phyloP scores from a whole-genome alignment of 2,888 invertebrate genomes.

The Listrodromus nycthemerus region DNA sequence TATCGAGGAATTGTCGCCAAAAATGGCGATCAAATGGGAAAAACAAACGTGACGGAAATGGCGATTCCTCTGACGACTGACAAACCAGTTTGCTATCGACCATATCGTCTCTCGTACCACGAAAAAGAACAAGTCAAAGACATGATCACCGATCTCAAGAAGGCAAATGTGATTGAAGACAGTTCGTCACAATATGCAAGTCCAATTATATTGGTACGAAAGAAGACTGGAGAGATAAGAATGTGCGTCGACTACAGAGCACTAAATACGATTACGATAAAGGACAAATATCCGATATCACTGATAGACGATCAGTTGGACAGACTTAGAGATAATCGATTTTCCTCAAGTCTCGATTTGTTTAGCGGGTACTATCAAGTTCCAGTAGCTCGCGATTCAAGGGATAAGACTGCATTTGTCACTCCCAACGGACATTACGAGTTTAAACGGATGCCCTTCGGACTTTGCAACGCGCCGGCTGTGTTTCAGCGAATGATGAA shows the following conservation, averaged over 20 bases:
- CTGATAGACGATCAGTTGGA: slow-evolving; percentile 79
- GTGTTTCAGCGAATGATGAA: slow-evolving; percentile 80
- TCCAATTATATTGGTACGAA: slow-evolving; percentile 63
- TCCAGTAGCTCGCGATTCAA: slow-evolving; percentile 73
- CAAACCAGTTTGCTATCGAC: slow-evolving; percentile 69
- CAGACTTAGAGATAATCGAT: slow-evolving; percentile 70
- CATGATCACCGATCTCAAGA: slow-evolving; percentile 52
- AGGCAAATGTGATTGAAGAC: slow-evolving; percentile 62
- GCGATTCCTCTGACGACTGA: slow-evolving; percentile 69
- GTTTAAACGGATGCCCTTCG: slow-evolving; percentile 80
- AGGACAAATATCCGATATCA: slow-evolving; percentile 78
- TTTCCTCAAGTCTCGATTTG: slow-evolving; percentile 76
- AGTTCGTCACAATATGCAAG: slow-evolving; percentile 66
- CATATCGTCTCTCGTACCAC: slow-evolving; percentile 8
- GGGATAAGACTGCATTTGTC: slow-evolving; percentile 77
- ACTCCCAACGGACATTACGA: slow-evolving; percentile 80
- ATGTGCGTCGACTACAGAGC: slow-evolving; percentile 53
- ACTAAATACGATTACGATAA: slow-evolving; percentile 70
- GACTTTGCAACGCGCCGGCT: slow-evolving; percentile 79
- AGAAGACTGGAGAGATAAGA: slow-evolving; percentile 68
- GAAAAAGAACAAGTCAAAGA: slow-evolving; percentile 70
- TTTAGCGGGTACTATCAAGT: slow-evolving; percentile 78
- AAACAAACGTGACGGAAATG: slow-evolving; percentile 66
- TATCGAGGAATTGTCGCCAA: slow-evolving; percentile 36
- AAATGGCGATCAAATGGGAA: slow-evolving; percentile 56